Evolutionary conservation across 2,113 vertebrate species (phyloP), one percentile per base, ranked within the genome.

Genomic region (Patagioenas fasciata): DNA sequence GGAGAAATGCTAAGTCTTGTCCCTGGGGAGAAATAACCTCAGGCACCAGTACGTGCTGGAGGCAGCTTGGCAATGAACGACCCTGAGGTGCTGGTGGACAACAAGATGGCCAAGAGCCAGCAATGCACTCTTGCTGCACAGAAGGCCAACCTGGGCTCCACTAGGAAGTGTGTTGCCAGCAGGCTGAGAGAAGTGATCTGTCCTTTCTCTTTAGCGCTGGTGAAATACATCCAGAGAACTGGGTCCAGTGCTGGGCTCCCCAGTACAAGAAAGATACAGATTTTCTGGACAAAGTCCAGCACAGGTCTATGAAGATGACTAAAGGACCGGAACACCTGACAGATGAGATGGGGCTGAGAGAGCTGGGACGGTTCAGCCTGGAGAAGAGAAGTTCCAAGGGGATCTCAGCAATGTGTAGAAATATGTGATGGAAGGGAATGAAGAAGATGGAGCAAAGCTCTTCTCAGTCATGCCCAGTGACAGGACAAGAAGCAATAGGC

Each of bases 131-230:
- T 72, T 36, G 29, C 32, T 70, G 32, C 44, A 69, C 36, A 54
- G 31, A 10, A 6, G 21, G 57, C 20, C 53, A 77, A 25, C 48
- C 38, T 31, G 19, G 16, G 34, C 23, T 81, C 9, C 65, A 34
- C 53, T 25, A 91, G 28, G 13, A 64, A 86, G 31, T 58, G 74
- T 0, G 5, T 1, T 40, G 28, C 15, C 67, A 83, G 42, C 13
- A 75, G n/a, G 9, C 2, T 7, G 25, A 50, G 26, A 15, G 25
- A 69, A 15, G 48, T 42, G 54, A 78, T 65, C 29, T 0, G 0
- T 56, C 23, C 32, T 19, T 67, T 77, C 48, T 29, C 57, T 44
- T 20, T 15, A 65, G 64, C 29, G 61, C 23, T 28, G 26, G 31
- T 16, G 21, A 81, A 56, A 62, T 40, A 14, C 5, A 16, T 2